Base-by-base conservation (phyloP, 2,888 invertebrate species). In the Cephonodes hylas region DNA sequence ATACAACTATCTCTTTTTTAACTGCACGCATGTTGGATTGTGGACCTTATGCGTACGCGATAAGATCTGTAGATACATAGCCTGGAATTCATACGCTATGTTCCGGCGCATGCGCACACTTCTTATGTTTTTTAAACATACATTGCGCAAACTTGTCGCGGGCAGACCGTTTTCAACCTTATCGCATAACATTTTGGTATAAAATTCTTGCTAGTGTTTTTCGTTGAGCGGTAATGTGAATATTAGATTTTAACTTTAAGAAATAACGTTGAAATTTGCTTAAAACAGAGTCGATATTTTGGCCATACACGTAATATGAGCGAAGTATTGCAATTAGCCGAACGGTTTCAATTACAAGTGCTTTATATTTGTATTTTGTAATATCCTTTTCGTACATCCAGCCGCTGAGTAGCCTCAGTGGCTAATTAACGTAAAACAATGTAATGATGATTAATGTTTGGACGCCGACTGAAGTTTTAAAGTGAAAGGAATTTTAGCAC, bases 261-360 rank as follows among this genome's bases (percentile, higher is more conserved):
- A 15, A 10, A 38, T 10, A 34, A 22, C 23, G 46, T 46, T 46
- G 23, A 22, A 23, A 38, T 23, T 46, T 15, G 27, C 10, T n/a
- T 23, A n/a, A 7, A 13, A 46, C 34, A 23, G 10, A 38, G 15
- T 7, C 38, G 10, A 59, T 59, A 38, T 59, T 46, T 38, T 59
- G 53, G 53, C 31, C 71, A 79, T 80, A 77, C 75, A 77, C 78
- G 76, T 74, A 67, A 74, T 64, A 27, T 53, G 53, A 53, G 48
- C 25, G 25, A 63, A 63, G 72, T 72, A 70, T 69, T 65, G 76
- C 75, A 81, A 80, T 80, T 80, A 82, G 74, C 69, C 18, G 72
- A 72, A 64, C 65, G 77, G 81, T 84, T 82, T 84, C 82, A 69
- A 80, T 85, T 83, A 81, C 84, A 81, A 73, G 74, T 68, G 66